Conservation (phyloP, 2,113 vertebrate species). For the Strix uralensis region DNA sequence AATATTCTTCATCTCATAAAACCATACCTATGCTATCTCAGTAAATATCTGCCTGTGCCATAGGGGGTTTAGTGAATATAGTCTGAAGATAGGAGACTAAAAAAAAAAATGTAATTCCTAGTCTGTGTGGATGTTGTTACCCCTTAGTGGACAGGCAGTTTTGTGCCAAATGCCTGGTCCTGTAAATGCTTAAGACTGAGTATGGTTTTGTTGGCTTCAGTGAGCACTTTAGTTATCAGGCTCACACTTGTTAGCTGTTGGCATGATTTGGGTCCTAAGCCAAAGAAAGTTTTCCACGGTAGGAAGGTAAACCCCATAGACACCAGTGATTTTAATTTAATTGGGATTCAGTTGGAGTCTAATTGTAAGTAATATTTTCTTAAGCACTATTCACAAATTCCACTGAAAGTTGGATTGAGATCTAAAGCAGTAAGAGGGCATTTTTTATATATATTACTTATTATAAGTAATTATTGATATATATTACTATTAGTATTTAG, state of each 20-base stretch:
- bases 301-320: conserved; percentile 54
- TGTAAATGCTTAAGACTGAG: background rate
- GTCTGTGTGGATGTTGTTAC: conserved; percentile 50
- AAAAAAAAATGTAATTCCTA: background rate
- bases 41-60: background rate
- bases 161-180: background rate
- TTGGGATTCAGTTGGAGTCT: conserved; percentile 51
- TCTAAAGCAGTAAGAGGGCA: conserved; percentile 17
- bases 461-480: background rate
- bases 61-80: background rate
- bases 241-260: background rate
- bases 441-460: background rate
- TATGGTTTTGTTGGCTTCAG: background rate
- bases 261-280: background rate
- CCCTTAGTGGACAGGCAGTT: conserved; percentile 5
- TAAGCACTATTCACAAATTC: background rate
- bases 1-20: background rate
- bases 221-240: background rate
- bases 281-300: conserved; percentile 27
- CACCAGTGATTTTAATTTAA: conserved; percentile 63
- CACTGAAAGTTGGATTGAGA: background rate
- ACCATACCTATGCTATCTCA: background rate
- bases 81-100: background rate
- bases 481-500: background rate
- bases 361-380: conserved; percentile 49